These are phyloP conservation scores for Prunella fulvescens DNA, from an alignment of 2,113 vertebrate species.

Conservation along the genomic window DNA sequence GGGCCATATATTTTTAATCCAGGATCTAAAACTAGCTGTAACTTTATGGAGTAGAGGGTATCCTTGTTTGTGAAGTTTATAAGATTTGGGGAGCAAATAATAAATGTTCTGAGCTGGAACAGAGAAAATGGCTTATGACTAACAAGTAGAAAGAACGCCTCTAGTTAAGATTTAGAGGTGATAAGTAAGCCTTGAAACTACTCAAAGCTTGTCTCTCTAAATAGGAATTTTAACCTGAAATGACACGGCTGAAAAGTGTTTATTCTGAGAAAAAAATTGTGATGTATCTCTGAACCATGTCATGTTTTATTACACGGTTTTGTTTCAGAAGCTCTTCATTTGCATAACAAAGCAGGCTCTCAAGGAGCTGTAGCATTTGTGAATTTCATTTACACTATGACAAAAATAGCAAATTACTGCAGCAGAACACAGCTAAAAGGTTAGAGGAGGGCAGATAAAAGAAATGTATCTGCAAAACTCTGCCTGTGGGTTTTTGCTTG, in stretches of 20 bases:
- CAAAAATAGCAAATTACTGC: neutral
- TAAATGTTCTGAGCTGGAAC: neutral
- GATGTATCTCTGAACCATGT: neutral
- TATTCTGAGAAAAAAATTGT: neutral
- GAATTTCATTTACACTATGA: neutral
- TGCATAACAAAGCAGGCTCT: neutral
- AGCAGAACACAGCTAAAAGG: neutral
- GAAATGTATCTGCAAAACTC: neutral
- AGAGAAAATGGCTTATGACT: neutral
- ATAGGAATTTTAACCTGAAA: neutral
- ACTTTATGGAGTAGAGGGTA: neutral
- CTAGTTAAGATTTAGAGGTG: neutral
- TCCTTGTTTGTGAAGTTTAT: neutral
- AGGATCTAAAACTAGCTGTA: neutral
- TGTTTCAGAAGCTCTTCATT: neutral
- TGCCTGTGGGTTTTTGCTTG: neutral
- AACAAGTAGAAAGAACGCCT: neutral
- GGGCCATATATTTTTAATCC: neutral
- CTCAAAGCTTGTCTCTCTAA: neutral
- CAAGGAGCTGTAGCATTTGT: neutral
- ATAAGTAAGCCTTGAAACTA: neutral
- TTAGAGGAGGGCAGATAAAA: neutral
- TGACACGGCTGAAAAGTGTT: neutral
- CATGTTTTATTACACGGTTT: neutral
- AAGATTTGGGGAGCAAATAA: neutral